Conservation (phyloP, 1,140 invertebrate genomes). For the Contarinia nasturtii region DNA sequence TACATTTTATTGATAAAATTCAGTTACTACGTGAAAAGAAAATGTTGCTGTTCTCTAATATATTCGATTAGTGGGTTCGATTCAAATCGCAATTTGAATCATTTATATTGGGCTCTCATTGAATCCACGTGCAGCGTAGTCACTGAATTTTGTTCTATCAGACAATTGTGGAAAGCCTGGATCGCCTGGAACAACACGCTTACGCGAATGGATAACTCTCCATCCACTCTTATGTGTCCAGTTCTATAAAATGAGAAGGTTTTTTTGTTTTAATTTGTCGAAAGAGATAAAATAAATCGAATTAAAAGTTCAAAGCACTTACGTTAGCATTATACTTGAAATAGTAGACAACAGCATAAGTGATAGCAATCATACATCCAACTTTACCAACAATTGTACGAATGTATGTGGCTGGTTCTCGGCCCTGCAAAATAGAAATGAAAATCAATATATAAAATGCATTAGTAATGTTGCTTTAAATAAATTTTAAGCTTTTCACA, state of each 20-base stretch:
- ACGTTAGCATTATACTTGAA: slow-evolving; percentile 61
- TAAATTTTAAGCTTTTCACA: not conserved
- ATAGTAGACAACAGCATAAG: slow-evolving; percentile 42
- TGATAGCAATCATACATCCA: slow-evolving; percentile 25
- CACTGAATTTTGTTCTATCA: slow-evolving; percentile 29
- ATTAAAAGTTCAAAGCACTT: slow-evolving; percentile 23
- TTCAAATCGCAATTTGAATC: no score
- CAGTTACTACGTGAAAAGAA: no score
- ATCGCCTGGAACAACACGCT: slow-evolving; percentile 38
- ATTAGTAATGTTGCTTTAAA: not conserved
- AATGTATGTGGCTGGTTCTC: slow-evolving; percentile 25
- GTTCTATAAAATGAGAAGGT: slow-evolving; percentile 24
- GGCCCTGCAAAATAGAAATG: slow-evolving; percentile 29
- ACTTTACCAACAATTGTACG: slow-evolving; percentile 43
- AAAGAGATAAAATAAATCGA: no score
- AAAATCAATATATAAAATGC: slow-evolving; percentile 4
- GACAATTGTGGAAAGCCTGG: slow-evolving; percentile 36
- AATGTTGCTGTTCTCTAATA: no score
- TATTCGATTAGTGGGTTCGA: no score
- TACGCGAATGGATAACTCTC: slow-evolving; percentile 30
- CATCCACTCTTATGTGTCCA: slow-evolving; percentile 53
- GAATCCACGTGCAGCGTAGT: slow-evolving; percentile 50
- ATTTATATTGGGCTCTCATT: slow-evolving; percentile 33
- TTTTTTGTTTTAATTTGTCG: not conserved
- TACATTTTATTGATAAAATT: no score